These are phyloP conservation scores for Rhagonycha lutea DNA, from an alignment of 2,888 invertebrate genomes.

Conservation along the genomic window DNA sequence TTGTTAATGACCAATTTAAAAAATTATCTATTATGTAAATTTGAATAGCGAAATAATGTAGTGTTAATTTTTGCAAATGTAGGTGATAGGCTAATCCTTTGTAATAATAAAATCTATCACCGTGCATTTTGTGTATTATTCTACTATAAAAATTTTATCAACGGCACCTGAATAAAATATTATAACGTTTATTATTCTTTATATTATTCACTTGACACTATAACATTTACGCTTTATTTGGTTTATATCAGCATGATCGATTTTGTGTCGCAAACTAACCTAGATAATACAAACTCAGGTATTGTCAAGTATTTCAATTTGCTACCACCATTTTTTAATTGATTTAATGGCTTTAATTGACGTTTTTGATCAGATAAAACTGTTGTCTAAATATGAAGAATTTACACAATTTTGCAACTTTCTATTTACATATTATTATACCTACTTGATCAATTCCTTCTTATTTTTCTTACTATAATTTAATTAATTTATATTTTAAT, in stretches of 20 bases:
- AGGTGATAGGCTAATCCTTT: neutral
- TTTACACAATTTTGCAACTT: neutral
- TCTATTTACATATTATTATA: neutral
- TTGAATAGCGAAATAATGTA: neutral
- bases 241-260: neutral
- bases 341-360: neutral
- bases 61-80: neutral
- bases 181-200: neutral
- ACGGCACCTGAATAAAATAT: neutral
- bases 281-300: neutral
- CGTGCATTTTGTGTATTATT: neutral
- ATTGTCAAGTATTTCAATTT: neutral
- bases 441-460: no score
- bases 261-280: slow-evolving; percentile 3
- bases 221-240: slow-evolving; percentile 2
- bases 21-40: neutral
- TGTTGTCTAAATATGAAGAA: neutral
- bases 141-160: neutral
- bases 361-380: neutral
- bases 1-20: neutral
- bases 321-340: neutral
- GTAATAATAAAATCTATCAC: neutral
- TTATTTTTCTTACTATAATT: no score
- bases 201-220: neutral
- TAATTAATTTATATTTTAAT: neutral